These are phyloP conservation scores for Tinea trinotella DNA, from an alignment of 2,888 invertebrate genomes.

Conservation along the genomic window DNA sequence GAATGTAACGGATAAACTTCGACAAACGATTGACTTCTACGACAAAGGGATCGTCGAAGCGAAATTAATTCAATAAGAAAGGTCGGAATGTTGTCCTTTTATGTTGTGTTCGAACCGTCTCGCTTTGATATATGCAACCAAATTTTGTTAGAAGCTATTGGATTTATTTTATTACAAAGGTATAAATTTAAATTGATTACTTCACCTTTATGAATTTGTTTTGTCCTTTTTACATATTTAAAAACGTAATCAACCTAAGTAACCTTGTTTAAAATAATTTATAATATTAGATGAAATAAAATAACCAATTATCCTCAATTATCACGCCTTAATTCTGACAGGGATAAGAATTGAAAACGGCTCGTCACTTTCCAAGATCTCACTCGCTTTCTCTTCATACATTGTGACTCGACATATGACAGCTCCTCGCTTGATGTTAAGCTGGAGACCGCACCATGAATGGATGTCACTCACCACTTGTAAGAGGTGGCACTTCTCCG, in stretches of 20 bases:
- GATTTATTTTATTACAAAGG: constrained; percentile 1
- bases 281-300: too few relatives aligned
- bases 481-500: too few relatives aligned
- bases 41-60: constrained; percentile 48
- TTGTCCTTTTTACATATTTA: background rate
- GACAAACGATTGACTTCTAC: constrained; percentile 52
- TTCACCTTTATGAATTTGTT: background rate
- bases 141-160: background rate
- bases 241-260: background rate
- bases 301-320: too few relatives aligned
- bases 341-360: too few relatives aligned
- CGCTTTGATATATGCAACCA: constrained; percentile 12
- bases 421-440: too few relatives aligned
- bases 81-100: constrained; percentile 38
- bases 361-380: too few relatives aligned
- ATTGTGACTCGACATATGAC: too few relatives aligned
- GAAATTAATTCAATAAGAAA: constrained; percentile 58
- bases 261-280: too few relatives aligned
- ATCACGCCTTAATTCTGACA: too few relatives aligned
- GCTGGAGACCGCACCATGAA: too few relatives aligned
- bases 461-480: too few relatives aligned
- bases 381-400: too few relatives aligned
- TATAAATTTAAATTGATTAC: background rate
- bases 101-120: constrained; percentile 1
- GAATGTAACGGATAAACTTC: constrained; percentile 51